Evolutionary conservation across 2,113 vertebrate genomes (phyloP).

Genomic region (Paraplagusia blochii): DNA sequence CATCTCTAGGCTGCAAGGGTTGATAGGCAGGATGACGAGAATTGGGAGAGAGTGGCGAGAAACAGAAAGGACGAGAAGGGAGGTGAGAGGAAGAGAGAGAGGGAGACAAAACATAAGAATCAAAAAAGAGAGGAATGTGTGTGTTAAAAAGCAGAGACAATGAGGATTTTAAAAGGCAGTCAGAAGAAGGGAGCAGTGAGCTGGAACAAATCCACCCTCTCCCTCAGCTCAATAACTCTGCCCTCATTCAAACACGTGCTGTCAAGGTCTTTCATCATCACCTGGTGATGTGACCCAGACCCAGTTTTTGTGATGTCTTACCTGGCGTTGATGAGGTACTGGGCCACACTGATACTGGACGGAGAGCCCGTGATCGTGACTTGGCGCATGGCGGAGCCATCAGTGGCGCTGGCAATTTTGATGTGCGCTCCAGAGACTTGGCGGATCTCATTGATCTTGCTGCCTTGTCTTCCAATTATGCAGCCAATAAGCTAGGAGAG

Average conservation of each 20-base stretch:
- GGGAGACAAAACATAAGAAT: conserved; percentile 78
- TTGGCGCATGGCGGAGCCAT: conserved; percentile 90
- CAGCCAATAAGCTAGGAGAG: conserved; percentile 88
- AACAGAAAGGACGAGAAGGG: conserved; percentile 48
- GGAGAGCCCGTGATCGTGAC: conserved; percentile 92
- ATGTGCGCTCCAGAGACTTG: conserved; percentile 96
- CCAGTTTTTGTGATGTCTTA: conserved; percentile 68
- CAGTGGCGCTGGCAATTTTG: conserved; percentile 92
- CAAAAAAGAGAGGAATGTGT: conserved; percentile 78
- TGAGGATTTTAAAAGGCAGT: conserved; percentile 79
- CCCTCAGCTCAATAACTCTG: conserved; percentile 66
- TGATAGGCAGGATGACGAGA: no score
- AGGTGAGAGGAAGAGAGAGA: conserved; percentile 64
- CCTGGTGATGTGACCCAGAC: conserved; percentile 19
- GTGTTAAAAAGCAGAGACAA: conserved; percentile 87
- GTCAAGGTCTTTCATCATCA: conserved; percentile 44
- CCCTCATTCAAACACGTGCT: conserved; percentile 35
- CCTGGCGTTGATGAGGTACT: conserved; percentile 96
- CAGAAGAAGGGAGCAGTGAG: conserved; percentile 69
- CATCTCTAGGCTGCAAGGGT: conserved; percentile 89
- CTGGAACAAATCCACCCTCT: conserved; percentile 66
- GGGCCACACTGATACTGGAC: conserved; percentile 91
- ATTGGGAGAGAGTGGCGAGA: conserved; percentile 60
- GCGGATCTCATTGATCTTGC: conserved; percentile 96
- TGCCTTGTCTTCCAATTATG: conserved; percentile 97